phyloP scores from a whole-genome alignment of 2,888 invertebrate genomes.

The Chromoteleia sp. region DNA sequence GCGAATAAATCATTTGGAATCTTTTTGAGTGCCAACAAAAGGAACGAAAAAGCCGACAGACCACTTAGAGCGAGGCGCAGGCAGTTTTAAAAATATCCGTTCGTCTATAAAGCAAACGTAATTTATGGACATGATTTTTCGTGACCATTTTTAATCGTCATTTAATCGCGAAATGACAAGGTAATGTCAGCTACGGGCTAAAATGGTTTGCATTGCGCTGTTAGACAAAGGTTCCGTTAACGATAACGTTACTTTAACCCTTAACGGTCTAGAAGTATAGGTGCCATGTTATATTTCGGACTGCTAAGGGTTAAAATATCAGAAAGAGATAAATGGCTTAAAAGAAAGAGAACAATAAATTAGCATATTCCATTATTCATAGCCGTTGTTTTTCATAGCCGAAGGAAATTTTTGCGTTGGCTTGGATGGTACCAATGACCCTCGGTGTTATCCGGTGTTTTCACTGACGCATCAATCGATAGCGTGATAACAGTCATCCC shows the following conservation, averaged over 20 bases:
- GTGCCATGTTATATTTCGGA: too few relatives aligned
- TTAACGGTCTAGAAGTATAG: too few relatives aligned
- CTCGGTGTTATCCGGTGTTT: neutral
- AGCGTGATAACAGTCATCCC: neutral
- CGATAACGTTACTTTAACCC: too few relatives aligned
- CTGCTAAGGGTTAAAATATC: too few relatives aligned
- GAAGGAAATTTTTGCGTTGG: too few relatives aligned
- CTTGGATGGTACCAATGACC: too few relatives aligned
- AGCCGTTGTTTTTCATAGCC: neutral
- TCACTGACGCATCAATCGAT: neutral
- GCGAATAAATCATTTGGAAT: constrained; percentile 43
- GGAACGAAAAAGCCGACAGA: constrained; percentile 4
- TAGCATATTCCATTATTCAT: neutral
- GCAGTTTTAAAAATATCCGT: constrained; percentile 27
- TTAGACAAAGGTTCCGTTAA: too few relatives aligned
- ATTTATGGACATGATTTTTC: constrained; percentile 6
- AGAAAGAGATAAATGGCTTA: too few relatives aligned
- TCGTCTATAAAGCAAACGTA: constrained; percentile 18
- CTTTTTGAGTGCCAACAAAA: constrained; percentile 39
- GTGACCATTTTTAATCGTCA: neutral
- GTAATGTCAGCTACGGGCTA: too few relatives aligned
- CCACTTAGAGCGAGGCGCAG: constrained; percentile 40
- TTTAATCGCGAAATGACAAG: neutral
- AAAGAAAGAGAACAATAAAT: too few relatives aligned
- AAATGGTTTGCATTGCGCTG: too few relatives aligned